These are phyloP conservation scores for Nixonia krombeini DNA, from an alignment of 1,140 invertebrate genomes.

Conservation along the genomic window DNA sequence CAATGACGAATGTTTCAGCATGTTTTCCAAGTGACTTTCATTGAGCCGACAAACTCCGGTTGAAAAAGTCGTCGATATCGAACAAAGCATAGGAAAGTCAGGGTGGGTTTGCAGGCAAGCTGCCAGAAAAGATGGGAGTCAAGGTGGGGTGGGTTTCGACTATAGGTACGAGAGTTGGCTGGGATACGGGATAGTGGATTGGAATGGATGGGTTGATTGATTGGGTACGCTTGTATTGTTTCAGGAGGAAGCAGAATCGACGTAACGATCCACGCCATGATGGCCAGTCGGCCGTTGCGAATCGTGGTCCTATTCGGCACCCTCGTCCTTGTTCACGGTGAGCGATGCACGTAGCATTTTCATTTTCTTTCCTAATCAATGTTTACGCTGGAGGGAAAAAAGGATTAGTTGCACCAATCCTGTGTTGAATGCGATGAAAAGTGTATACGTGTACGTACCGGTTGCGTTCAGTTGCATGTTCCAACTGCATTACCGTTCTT, in stretches of 20 bases:
- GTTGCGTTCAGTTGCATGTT: constrained; percentile 8
- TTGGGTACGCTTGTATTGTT: constrained; percentile 57
- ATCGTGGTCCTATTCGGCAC: constrained; percentile 65
- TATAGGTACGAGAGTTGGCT: constrained; percentile 19
- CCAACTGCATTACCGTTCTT: not conserved
- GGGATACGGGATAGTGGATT: constrained; percentile 39
- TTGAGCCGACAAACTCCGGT: constrained; percentile 41
- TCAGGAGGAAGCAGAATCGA: constrained; percentile 71
- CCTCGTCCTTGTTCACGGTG: constrained; percentile 69
- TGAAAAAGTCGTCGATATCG: constrained; percentile 48
- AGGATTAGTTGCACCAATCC: constrained; percentile 42
- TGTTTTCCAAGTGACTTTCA: constrained; percentile 44
- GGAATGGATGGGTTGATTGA: constrained; percentile 51
- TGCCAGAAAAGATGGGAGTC: constrained; percentile 41
- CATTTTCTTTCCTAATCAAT: constrained; percentile 50
- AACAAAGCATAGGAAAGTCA: constrained; percentile 45
- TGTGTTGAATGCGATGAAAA: constrained; percentile 16
- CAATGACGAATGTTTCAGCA: constrained; percentile 45
- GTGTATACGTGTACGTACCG: constrained; percentile 15
- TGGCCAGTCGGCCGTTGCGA: constrained; percentile 67
- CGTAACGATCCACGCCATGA: constrained; percentile 71
- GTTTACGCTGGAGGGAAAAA: constrained; percentile 39
- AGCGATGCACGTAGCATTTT: constrained; percentile 54
- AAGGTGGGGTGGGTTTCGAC: constrained; percentile 28
- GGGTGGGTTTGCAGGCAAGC: constrained; percentile 30